Evolutionary conservation across 64 coral and sea anemone species (phyloP).

Genomic region (Pocillopora verrucosa): DNA sequence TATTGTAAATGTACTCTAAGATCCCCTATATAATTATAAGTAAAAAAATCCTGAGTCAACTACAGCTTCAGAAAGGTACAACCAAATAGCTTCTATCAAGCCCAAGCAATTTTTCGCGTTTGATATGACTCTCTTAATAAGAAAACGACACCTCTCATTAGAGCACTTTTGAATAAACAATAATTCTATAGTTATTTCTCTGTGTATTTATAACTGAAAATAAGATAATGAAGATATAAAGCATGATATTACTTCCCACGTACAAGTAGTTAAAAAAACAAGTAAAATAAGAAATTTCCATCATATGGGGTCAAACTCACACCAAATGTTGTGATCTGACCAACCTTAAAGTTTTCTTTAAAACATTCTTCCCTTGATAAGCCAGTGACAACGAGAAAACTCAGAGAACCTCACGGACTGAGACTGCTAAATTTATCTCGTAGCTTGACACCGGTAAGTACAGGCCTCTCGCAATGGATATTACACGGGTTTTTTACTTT

Average conservation of each 20-base stretch:
- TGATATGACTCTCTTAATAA: neutral
- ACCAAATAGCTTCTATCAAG: no score
- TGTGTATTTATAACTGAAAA: neutral
- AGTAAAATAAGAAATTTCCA: neutral
- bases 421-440: neutral
- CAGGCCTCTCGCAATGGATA: no score
- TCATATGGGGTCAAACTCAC: neutral
- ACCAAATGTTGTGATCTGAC: neutral
- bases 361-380: neutral
- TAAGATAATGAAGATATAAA: neutral
- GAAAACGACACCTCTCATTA: neutral
- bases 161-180: neutral
- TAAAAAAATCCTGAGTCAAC: no score
- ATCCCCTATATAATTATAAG: no score
- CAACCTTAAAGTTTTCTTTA: neutral
- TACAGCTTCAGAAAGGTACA: no score
- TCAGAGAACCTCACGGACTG: neutral
- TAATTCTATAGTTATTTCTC: conserved; percentile 1
- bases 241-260: neutral
- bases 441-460: no score
- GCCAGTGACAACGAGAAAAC: neutral
- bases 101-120: neutral
- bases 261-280: conserved; percentile 8
- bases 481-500: no score
- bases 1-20: neutral